Percentiles rank a stretch among this genome's conserved stretches.
These are phyloP conservation scores for Willisornis vidua DNA, from an alignment of 2,113 vertebrate genomes.

Conservation along the genomic window DNA sequence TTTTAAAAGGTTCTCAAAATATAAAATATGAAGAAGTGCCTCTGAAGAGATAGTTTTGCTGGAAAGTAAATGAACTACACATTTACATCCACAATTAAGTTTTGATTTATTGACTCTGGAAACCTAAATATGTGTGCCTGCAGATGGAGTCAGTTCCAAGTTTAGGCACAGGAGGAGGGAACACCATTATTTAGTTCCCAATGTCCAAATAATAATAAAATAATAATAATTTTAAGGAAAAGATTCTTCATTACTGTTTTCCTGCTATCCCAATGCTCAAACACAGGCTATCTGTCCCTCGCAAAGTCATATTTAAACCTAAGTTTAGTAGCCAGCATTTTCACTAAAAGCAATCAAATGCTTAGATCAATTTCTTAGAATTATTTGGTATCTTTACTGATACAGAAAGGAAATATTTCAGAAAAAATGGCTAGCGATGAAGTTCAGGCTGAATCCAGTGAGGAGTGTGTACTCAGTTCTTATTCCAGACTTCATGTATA, in stretches of 20 bases:
- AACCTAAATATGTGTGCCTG: not conserved
- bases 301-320: not conserved
- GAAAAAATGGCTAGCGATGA: not conserved
- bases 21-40: not conserved
- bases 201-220: not conserved
- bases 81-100: not conserved
- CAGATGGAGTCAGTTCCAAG: not conserved
- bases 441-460: not conserved
- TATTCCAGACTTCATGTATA: not conserved
- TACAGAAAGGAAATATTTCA: not conserved
- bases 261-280: not conserved
- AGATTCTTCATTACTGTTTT: not conserved
- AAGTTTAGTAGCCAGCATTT: not conserved
- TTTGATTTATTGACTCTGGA: not conserved
- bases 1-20: not conserved
- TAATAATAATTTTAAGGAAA: not conserved
- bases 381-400: not conserved
- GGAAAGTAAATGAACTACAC: not conserved
- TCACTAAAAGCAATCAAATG: not conserved
- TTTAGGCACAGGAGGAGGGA: not conserved
- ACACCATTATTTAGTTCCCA: not conserved
- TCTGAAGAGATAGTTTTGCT: not conserved
- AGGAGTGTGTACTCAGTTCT: not conserved
- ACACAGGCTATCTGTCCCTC: not conserved
- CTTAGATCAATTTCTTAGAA: not conserved